phyloP scores from a whole-genome alignment of 2,888 invertebrate genomes.

The Folsomia manolachei region DNA sequence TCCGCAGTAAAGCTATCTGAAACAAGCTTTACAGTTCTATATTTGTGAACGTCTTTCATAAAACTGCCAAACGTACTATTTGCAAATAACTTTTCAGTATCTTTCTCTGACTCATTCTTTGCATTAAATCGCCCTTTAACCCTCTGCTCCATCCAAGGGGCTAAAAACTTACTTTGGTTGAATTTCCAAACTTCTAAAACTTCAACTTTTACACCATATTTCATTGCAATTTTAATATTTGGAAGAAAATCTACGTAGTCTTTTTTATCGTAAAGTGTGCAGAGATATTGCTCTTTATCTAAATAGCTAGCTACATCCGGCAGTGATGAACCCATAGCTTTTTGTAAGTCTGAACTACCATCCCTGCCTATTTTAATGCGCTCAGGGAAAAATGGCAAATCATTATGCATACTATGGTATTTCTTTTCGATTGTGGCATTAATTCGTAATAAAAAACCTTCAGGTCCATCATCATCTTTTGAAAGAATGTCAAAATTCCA shows the following conservation, averaged over 20 bases:
- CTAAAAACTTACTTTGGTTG: background rate
- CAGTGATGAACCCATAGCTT: background rate
- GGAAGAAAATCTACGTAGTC: background rate
- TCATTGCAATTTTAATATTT: background rate
- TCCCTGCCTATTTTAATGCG: background rate
- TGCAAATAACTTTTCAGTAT: background rate
- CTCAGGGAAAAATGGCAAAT: background rate
- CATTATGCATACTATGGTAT: background rate
- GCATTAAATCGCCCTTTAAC: background rate
- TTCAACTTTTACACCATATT: background rate
- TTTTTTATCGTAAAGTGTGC: background rate
- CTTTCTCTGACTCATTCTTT: background rate
- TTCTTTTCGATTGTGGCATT: background rate
- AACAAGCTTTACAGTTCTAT: background rate
- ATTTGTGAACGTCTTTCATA: background rate
- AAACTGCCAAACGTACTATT: background rate
- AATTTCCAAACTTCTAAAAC: background rate
- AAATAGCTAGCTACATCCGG: background rate
- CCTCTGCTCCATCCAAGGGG: background rate
- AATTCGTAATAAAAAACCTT: background rate
- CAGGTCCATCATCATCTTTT: background rate
- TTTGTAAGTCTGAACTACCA: background rate
- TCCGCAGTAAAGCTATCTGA: background rate
- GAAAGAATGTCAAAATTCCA: background rate
- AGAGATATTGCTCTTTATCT: background rate